Percentiles rank a stretch among this genome's conserved stretches.
phyloP scores from a whole-genome alignment of 2,797 vertebrate species.

The Decapterus maruadsi region DNA sequence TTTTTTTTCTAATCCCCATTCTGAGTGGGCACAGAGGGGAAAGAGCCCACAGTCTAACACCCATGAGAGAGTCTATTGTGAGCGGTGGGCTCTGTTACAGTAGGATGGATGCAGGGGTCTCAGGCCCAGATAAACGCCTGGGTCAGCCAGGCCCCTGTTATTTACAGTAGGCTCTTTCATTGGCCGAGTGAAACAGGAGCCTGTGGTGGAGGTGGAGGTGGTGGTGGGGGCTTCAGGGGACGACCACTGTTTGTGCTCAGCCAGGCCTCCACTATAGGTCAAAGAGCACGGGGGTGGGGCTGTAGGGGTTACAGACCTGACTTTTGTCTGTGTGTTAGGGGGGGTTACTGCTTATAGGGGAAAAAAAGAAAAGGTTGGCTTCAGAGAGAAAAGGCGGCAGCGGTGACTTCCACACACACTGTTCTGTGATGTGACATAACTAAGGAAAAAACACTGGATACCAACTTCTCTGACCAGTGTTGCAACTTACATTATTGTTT shows the following conservation, averaged over 20 bases:
- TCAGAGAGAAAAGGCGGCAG: slow-evolving; percentile 63
- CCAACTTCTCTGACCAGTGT: not conserved
- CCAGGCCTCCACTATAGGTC: slow-evolving; percentile 89
- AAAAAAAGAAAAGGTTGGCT: slow-evolving; percentile 58
- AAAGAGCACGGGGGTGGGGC: slow-evolving; percentile 84
- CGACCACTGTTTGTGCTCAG: slow-evolving; percentile 91
- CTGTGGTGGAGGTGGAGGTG: slow-evolving; percentile 56
- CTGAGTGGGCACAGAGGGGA: slow-evolving; percentile 68
- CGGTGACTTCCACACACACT: slow-evolving; percentile 51
- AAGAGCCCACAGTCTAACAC: slow-evolving; percentile 75
- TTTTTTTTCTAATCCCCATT: slow-evolving; percentile 75
- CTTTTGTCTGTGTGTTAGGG: slow-evolving; percentile 72
- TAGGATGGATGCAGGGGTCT: slow-evolving; percentile 85
- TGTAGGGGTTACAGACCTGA: slow-evolving; percentile 80
- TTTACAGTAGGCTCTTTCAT: slow-evolving; percentile 93
- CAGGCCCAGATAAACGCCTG: slow-evolving; percentile 77
- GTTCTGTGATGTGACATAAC: slow-evolving; percentile 21
- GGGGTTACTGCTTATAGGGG: slow-evolving; percentile 68
- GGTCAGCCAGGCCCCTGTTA: slow-evolving; percentile 87
- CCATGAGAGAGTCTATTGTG: slow-evolving; percentile 86
- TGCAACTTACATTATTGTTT: not conserved
- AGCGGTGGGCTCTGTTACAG: slow-evolving; percentile 85
- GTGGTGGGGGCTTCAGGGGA: slow-evolving; percentile 79
- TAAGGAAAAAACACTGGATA: not conserved
- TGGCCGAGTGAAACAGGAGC: slow-evolving; percentile 87